These are phyloP conservation scores for Chaetura pelagica DNA, from an alignment of 2,113 vertebrate species.

Conservation along the genomic window DNA sequence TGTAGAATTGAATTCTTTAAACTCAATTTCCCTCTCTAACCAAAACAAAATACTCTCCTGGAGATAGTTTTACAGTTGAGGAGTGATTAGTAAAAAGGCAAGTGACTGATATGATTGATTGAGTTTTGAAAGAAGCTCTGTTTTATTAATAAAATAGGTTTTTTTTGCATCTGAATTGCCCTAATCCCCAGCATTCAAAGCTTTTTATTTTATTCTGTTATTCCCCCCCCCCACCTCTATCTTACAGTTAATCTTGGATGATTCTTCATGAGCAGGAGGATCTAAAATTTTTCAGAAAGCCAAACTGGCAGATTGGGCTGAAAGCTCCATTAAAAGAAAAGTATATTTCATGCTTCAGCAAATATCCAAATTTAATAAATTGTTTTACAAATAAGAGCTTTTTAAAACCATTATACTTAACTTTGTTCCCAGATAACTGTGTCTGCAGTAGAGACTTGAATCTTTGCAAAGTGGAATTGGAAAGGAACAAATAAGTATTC, in stretches of 20 bases:
- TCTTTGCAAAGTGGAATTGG: background rate
- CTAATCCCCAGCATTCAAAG: background rate
- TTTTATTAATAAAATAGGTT: background rate
- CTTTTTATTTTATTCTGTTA: background rate
- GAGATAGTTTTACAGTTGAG: background rate
- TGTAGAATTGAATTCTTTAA: background rate
- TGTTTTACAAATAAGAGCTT: background rate
- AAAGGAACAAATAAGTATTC: background rate
- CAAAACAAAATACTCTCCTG: background rate
- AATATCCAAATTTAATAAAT: background rate
- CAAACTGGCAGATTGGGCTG: background rate
- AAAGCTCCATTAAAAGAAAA: background rate
- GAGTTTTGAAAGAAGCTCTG: background rate
- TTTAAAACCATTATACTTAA: background rate
- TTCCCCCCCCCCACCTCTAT: no score
- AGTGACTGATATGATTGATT: background rate
- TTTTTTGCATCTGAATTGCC: background rate
- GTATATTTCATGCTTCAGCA: background rate
- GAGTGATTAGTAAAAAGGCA: background rate
- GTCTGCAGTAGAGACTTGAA: background rate
- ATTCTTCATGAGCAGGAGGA: background rate
- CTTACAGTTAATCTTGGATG: background rate
- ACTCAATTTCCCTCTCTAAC: background rate
- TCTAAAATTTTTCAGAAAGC: background rate
- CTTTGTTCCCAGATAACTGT: background rate